These are phyloP conservation scores for Drosophila pallidifrons DNA, from an alignment of 1,140 invertebrate species.

Conservation along the genomic window DNA sequence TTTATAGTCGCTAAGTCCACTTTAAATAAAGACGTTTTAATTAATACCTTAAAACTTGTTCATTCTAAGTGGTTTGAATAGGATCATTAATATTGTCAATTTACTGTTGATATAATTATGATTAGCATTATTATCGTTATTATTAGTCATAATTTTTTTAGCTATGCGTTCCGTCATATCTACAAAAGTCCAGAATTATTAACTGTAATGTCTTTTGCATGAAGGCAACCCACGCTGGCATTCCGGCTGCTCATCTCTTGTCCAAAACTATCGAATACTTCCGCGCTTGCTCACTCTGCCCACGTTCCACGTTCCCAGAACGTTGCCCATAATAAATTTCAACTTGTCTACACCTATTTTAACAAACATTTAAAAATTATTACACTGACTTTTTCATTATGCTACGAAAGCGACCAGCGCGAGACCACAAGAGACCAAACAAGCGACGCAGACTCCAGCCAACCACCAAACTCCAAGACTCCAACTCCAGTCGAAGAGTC, in stretches of 20 bases:
- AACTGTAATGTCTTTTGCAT: slow-evolving; percentile 26
- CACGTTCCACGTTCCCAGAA: slow-evolving; percentile 51
- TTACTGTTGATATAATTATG: not conserved
- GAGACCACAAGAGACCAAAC: not conserved
- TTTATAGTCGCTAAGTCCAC: too few species aligned
- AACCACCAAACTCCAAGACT: not conserved
- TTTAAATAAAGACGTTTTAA: too few species aligned
- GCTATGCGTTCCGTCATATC: not conserved
- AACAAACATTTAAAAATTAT: slow-evolving; percentile 84
- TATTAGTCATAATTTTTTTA: not conserved
- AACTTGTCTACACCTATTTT: slow-evolving; percentile 84
- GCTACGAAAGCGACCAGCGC: slow-evolving; percentile 31
- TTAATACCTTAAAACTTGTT: too few species aligned
- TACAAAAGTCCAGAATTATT: slow-evolving; percentile 14
- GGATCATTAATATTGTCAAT: not conserved
- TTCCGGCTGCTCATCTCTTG: slow-evolving; percentile 42
- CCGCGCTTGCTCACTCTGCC: slow-evolving; percentile 43
- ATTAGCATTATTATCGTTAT: not conserved
- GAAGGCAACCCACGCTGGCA: slow-evolving; percentile 20
- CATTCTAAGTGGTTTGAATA: too few species aligned
- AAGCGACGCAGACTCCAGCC: slow-evolving; percentile 11
- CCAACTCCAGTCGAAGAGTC: not conserved
- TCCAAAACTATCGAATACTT: slow-evolving; percentile 46
- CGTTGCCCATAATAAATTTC: slow-evolving; percentile 80
- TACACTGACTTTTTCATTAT: slow-evolving; percentile 82